Percentiles rank a stretch among this genome's conserved stretches.
Evolutionary conservation across 2,888 invertebrate species (phyloP).

Genomic region (Eupithecia dodoneata): DNA sequence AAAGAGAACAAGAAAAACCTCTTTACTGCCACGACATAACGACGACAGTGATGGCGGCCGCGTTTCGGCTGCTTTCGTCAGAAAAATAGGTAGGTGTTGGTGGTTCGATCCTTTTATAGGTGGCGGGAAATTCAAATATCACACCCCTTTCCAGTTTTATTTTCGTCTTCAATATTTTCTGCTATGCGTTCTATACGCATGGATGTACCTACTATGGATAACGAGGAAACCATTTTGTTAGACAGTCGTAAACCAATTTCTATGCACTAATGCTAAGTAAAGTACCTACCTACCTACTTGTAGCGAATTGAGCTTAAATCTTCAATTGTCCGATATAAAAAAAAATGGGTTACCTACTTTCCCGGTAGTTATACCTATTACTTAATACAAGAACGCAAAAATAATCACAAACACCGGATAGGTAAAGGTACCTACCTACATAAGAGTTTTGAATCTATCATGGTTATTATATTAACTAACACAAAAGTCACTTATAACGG

Average conservation of each 20-base stretch:
- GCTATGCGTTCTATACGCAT: not conserved
- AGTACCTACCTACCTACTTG: no score
- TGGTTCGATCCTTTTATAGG: not conserved
- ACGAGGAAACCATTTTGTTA: not conserved
- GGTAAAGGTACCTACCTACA: no score
- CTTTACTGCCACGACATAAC: not conserved
- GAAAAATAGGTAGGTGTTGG: not conserved
- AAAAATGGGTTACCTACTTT: no score
- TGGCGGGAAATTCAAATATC: not conserved
- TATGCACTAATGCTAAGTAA: no score
- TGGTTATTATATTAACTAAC: no score
- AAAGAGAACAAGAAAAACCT: not conserved
- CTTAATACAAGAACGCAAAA: no score
- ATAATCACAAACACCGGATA: no score
- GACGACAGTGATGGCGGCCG: not conserved
- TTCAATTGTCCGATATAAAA: no score
- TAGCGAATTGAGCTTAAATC: no score
- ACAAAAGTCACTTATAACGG: no score
- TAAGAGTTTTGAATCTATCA: no score
- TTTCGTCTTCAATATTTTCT: not conserved
- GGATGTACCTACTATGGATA: not conserved
- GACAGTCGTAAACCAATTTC: not conserved
- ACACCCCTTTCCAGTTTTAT: not conserved
- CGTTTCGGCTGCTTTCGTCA: not conserved
- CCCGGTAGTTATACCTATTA: no score